These are phyloP conservation scores for Fragum whitleyi DNA, from an alignment of 2,888 invertebrate genomes.

Conservation along the genomic window DNA sequence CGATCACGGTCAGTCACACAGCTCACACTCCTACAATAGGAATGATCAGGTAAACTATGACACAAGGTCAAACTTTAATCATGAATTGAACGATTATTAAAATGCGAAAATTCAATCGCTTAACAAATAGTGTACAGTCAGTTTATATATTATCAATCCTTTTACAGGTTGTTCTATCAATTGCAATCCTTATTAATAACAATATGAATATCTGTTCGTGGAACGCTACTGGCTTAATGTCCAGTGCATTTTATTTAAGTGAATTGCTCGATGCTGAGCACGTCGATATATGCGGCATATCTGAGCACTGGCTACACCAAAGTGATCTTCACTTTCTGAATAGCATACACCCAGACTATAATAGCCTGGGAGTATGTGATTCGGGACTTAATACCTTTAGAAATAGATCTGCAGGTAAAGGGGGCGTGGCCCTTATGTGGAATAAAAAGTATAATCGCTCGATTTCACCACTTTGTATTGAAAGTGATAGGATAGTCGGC, in stretches of 20 bases:
- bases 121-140: too few species aligned
- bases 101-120: too few species aligned
- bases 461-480: background rate
- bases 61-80: too few species aligned
- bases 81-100: too few species aligned
- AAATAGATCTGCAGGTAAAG: background rate
- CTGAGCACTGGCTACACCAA: background rate
- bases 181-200: too few species aligned
- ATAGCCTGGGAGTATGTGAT: background rate
- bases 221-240: background rate
- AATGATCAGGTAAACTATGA: too few species aligned
- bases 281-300: background rate
- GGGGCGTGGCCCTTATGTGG: background rate
- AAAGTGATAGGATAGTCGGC: background rate
- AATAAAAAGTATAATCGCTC: too few species aligned
- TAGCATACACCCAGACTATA: background rate
- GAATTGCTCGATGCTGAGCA: background rate
- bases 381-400: background rate
- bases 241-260: background rate
- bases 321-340: background rate
- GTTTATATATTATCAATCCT: too few species aligned
- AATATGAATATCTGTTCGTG: too few species aligned
- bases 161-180: too few species aligned
- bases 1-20: too few species aligned
- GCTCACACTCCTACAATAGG: too few species aligned